A percentile compares a stretch with the other conserved stretches of the same genome.
Conservation (phyloP, 2,797 vertebrate species). For the Sebastes vulpes region DNA sequence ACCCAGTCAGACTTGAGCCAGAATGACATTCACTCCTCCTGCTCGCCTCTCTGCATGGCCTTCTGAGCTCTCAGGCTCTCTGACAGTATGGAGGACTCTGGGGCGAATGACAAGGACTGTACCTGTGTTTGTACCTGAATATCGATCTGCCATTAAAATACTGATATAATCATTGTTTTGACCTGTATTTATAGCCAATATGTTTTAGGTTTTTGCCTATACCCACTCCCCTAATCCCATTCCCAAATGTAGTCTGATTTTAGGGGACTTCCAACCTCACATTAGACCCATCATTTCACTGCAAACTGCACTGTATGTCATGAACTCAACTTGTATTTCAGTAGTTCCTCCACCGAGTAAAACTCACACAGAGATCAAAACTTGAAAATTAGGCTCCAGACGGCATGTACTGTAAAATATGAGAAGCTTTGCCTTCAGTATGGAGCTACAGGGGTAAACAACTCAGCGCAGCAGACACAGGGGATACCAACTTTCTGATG, state of each 20-base stretch:
- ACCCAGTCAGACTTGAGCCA: slow-evolving; percentile 65
- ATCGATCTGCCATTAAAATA: not conserved
- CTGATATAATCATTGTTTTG: not conserved
- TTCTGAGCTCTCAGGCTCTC: slow-evolving; percentile 20
- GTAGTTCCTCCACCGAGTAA: not conserved
- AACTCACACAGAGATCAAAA: slow-evolving; percentile 17
- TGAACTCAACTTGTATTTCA: not conserved
- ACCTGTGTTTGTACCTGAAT: not conserved
- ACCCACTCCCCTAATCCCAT: not conserved
- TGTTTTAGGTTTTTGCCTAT: not conserved
- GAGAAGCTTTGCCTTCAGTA: not conserved
- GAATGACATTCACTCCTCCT: slow-evolving; percentile 60
- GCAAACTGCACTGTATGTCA: not conserved
- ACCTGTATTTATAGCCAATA: not conserved
- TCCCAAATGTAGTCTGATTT: not conserved
- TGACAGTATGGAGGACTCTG: not conserved
- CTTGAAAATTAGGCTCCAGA: slow-evolving; percentile 7
- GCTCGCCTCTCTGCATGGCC: slow-evolving; percentile 26
- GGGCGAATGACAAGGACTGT: not conserved
- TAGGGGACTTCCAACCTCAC: slow-evolving; percentile 23
- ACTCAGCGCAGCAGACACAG: slow-evolving; percentile 45
- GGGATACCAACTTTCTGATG: slow-evolving; percentile 40
- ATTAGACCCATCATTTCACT: not conserved
- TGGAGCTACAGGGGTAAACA: slow-evolving; percentile 42
- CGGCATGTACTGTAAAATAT: not conserved